Conservation (phyloP, 2,888 invertebrate species). For the Bembecia ichneumoniformis region DNA sequence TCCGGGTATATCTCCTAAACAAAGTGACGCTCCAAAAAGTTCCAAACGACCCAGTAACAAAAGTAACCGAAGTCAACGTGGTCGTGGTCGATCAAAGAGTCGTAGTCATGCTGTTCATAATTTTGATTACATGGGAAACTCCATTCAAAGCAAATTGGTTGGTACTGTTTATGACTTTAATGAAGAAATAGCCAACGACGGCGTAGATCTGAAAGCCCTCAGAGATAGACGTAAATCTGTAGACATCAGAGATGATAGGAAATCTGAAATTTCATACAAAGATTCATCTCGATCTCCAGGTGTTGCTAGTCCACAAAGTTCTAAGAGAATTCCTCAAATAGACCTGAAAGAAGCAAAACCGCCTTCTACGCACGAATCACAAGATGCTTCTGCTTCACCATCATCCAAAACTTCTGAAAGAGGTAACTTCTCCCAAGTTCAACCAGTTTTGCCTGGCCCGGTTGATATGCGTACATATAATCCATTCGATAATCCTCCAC, state of each 20-base stretch:
- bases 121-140: conserved; percentile 71
- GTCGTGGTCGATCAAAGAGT: conserved; percentile 65
- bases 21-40: conserved; percentile 58
- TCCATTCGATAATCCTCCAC: conserved; percentile 71
- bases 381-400: conserved; percentile 29
- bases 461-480: conserved; percentile 93
- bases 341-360: conserved; percentile 57
- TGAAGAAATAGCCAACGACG: conserved; percentile 83
- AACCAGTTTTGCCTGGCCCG: conserved; percentile 85
- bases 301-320: conserved; percentile 63
- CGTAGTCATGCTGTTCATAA: conserved; percentile 38
- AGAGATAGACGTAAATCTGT: conserved; percentile 83
- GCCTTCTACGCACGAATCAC: conserved; percentile 58
- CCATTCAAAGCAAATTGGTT: conserved; percentile 84
- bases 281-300: conserved; percentile 74
- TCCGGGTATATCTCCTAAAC: conserved; percentile 78
- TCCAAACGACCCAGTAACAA: conserved; percentile 47
- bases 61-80: conserved; percentile 57
- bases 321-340: conserved; percentile 37
- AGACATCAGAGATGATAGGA: conserved; percentile 75
- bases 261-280: conserved; percentile 67
- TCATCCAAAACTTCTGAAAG: conserved; percentile 22
- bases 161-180: conserved; percentile 93
- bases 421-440: conserved; percentile 67
- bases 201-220: conserved; percentile 83